Evolutionary conservation across 2,113 vertebrate genomes (phyloP).

Genomic region (Nothoprocta pentlandii): DNA sequence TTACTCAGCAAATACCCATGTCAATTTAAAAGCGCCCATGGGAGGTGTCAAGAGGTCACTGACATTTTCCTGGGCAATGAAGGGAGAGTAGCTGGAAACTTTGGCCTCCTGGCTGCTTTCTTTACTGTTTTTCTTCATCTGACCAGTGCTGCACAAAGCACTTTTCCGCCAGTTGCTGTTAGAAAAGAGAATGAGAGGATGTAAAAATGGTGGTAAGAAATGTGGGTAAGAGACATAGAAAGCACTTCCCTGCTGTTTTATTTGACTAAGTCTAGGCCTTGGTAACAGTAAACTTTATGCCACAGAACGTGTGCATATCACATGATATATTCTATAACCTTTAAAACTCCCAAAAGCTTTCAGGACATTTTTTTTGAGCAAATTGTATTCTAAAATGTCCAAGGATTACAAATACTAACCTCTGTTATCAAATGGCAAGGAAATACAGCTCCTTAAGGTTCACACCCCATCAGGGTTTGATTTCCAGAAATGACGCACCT

Average conservation of each 20-base stretch:
- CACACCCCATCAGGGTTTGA: not conserved
- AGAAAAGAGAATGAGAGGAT: not conserved
- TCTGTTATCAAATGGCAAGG: not conserved
- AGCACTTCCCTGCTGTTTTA: constrained; percentile 48
- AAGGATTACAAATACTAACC: constrained; percentile 15
- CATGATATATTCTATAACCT: not conserved
- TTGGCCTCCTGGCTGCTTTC: constrained; percentile 10
- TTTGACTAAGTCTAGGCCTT: constrained; percentile 17
- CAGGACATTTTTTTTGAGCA: not conserved
- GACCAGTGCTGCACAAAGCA: not conserved
- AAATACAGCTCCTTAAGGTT: constrained; percentile 17
- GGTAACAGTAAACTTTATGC: constrained; percentile 11
- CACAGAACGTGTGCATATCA: not conserved
- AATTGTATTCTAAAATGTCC: not conserved
- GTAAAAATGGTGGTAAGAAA: constrained; percentile 2
- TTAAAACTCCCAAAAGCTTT: constrained; percentile 21
- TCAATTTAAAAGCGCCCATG: constrained; percentile 32
- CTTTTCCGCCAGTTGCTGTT: not conserved
- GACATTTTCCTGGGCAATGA: not conserved
- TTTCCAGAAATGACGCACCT: constrained; percentile 3
- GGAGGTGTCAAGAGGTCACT: constrained; percentile 27
- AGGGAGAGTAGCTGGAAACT: not conserved
- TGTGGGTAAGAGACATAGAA: not conserved
- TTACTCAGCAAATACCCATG: constrained; percentile 1
- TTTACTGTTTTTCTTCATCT: constrained; percentile 24